Evolutionary conservation across 2,113 vertebrate species (phyloP), one percentile per base, ranked within the genome.

Genomic region (Junco hyemalis): DNA sequence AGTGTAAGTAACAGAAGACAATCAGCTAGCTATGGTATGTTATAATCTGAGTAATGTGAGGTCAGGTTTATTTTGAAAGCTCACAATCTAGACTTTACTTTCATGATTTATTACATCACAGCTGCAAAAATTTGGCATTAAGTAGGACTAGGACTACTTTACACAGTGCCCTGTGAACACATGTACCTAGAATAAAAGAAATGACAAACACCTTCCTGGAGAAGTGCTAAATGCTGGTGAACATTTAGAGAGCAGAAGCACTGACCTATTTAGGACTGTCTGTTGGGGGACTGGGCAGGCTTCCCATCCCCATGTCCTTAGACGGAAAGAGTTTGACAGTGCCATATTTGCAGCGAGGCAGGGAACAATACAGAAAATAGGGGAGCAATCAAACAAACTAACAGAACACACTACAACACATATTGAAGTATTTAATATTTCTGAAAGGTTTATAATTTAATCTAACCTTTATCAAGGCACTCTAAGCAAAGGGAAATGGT

Each of bases 41-140:
- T 86, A 20, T 79, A 91, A 96, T 56, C 72, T 33, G 15, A 83
- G 69, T 74, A 93, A 96, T 66, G 40, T 17, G 8, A 89, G 61
- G 56, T 66, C 42, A 38, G 21, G 14, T 69, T 96, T 93, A 59
- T 94, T 92, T 81, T 93, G 86, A 87, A 92, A 95, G 45, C 50
- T 93, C 48, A 72, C 31, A 54, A 42, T 78, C 66, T 61, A 73
- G 82, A 21, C 19, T 88, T 83, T 63, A 74, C 14, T 86, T 51
- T 51, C 29, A 13, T 47, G 9, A 54, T 90, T 90, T 95, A 77
- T 60, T 68, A 73, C 8, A 18, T 45, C 57, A 51, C 25, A 12
- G 36, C 26, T 85, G 19, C 29, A 54, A 86, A 86, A 92, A 81
- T 14, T 1, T 48, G 5, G 3, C 40, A 69, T 60, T 76, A 50